Evolutionary conservation across 1,140 invertebrate genomes (phyloP), one percentile per base, ranked within the genome.

Genomic region (Drosophila truncata): DNA sequence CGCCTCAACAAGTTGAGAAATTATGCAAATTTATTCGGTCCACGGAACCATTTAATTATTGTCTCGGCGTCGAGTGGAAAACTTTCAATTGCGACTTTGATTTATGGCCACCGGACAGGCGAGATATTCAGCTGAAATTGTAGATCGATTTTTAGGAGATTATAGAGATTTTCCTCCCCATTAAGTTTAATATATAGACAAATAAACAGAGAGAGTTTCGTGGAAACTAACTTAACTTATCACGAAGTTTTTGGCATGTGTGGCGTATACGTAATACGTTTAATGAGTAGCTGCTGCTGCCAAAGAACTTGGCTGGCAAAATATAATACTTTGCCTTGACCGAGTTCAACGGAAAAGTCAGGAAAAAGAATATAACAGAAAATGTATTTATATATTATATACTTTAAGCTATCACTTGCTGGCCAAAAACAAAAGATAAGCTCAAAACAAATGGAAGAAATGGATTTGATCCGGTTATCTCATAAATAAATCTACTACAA

Each of bases 11-110:
- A 84, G 81, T 83, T 69, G 3, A 3, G 49, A 62, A 70, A 66
- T 83, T 84, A 83, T 84, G 71, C 46, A 76, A 74, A 82, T 52
- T 64, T 78, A 78, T 78, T 50, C 76, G 52, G 46, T 16, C 55
- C 33, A 49, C 20, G 44, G 42, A 72, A 41, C 42, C 60, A 20
- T 66, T 44, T 80, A 80, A 70, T 84, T 80, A 63, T 64, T 84
- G 81, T 75, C 76, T 70, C 61, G 65, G 31, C 65, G 55, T 41
- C 60, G 39, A 42, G 46, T 29, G 41, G 46, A 37, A 42, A 71
- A 57, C 46, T 77, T 76, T 66, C 44, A 66, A 72, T 71, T 80
- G 71, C 47, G 74, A 62, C 33, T 59, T 76, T 55, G 55, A 80
- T 80, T 85, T 85, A 80, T 46, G 65, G 47, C 20, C 77, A 18